Conservation (phyloP, 1,140 invertebrate species). For the Stegodyphus mimosarum region DNA sequence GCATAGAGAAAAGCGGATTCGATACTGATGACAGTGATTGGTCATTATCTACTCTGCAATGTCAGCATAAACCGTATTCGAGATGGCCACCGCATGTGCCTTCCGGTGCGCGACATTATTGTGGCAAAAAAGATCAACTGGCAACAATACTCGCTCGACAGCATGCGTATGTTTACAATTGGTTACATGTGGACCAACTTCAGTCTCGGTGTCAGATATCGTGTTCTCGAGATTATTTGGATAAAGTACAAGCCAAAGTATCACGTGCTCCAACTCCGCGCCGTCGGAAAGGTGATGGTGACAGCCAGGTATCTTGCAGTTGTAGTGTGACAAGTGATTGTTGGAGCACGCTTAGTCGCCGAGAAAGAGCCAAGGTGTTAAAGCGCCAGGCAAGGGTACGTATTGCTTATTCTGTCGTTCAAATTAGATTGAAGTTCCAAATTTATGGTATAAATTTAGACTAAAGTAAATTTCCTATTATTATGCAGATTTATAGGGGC, state of each 20-base stretch:
- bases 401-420: not conserved
- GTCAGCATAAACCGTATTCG: conserved; percentile 7
- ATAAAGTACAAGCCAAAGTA: conserved; percentile 11
- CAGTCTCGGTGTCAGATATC: conserved; percentile 18
- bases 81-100: conserved; percentile 33
- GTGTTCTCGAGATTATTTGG: conserved; percentile 23
- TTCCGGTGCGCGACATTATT: conserved; percentile 14
- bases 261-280: not conserved
- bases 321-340: conserved; percentile 19
- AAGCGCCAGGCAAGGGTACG: conserved; percentile 35
- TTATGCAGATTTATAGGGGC: too few relatives aligned
- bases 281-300: not conserved
- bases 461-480: too few relatives aligned
- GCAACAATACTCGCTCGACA: conserved; percentile 27
- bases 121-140: conserved; percentile 24
- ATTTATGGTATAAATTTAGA: too few relatives aligned
- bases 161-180: conserved; percentile 53
- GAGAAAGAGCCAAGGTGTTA: conserved; percentile 26
- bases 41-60: conserved; percentile 33
- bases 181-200: conserved; percentile 38
- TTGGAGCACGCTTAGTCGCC: conserved; percentile 28
- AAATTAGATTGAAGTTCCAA: not conserved
- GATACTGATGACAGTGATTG: conserved; percentile 37
- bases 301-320: not conserved
- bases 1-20: not conserved